Evolutionary conservation across 2,113 vertebrate genomes (phyloP).

Genomic region (Oryzias curvinotus): DNA sequence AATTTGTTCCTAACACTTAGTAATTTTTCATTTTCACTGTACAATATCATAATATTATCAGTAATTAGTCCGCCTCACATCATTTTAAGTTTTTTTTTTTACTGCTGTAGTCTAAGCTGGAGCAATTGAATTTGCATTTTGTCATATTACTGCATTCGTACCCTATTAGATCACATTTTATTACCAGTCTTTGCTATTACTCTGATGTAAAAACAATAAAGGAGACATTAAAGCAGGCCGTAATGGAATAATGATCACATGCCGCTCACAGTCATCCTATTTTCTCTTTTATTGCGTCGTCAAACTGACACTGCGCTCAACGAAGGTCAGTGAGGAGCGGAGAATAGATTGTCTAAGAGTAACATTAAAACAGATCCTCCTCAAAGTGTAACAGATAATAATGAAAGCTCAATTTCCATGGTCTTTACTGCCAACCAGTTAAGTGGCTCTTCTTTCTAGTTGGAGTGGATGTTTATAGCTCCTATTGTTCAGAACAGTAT

Average conservation of each 20-base stretch:
- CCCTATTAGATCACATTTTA: constrained; percentile 58
- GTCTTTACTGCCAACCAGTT: constrained; percentile 52
- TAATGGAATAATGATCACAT: constrained; percentile 50
- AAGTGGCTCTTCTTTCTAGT: constrained; percentile 54
- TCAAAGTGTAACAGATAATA: constrained; percentile 56
- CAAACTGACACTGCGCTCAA: constrained; percentile 48
- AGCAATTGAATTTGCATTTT: constrained; percentile 58
- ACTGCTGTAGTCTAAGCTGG: constrained; percentile 40
- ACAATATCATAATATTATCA: constrained; percentile 46
- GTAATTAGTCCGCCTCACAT: constrained; percentile 43
- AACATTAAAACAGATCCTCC: constrained; percentile 54
- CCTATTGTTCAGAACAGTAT: constrained; percentile 24
- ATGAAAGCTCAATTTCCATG: constrained; percentile 59
- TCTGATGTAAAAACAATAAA: constrained; percentile 27
- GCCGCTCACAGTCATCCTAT: constrained; percentile 20
- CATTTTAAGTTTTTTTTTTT: constrained; percentile 25
- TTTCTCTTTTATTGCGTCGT: constrained; percentile 54
- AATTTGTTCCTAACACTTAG: constrained; percentile 50
- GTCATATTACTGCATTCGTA: constrained; percentile 36
- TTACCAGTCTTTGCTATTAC: constrained; percentile 36
- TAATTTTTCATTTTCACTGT: constrained; percentile 51
- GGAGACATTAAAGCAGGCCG: constrained; percentile 25
- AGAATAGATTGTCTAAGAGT: constrained; percentile 44
- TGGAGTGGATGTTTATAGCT: constrained; percentile 57
- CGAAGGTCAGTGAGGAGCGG: constrained; percentile 42